Evolutionary conservation across 2,113 vertebrate genomes (phyloP).

Genomic region (Pelvicachromis taeniatus): DNA sequence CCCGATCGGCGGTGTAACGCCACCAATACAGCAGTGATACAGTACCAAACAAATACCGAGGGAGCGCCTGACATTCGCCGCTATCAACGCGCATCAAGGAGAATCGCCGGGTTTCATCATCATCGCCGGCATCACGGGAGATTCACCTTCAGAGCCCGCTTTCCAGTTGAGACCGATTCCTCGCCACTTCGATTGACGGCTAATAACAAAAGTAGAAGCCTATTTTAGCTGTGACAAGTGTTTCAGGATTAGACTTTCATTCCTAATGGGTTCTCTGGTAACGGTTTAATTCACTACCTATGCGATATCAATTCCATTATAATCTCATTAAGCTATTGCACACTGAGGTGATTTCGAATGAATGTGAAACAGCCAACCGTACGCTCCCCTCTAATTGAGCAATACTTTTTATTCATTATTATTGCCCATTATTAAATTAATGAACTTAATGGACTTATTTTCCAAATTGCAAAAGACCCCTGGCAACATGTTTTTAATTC

Average conservation of each 20-base stretch:
- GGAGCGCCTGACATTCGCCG: slow-evolving; percentile 24
- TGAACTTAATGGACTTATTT: slow-evolving; percentile 75
- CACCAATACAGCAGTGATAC: slow-evolving; percentile 25
- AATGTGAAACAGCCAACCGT: slow-evolving; percentile 62
- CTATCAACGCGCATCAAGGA: neutral
- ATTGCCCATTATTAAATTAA: slow-evolving; percentile 77
- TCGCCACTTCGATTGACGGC: slow-evolving; percentile 12
- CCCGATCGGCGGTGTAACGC: slow-evolving; percentile 29
- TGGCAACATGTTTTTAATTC: slow-evolving; percentile 69
- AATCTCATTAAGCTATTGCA: slow-evolving; percentile 73
- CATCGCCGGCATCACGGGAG: neutral
- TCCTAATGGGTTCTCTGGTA: slow-evolving; percentile 66
- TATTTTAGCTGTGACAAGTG: slow-evolving; percentile 64
- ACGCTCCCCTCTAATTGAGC: slow-evolving; percentile 69
- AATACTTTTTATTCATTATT: slow-evolving; percentile 74
- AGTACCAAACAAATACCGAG: slow-evolving; percentile 40
- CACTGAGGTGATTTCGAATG: slow-evolving; percentile 65
- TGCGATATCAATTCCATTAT: slow-evolving; percentile 72
- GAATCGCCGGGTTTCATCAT: neutral
- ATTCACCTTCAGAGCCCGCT: slow-evolving; percentile 5
- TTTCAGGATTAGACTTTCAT: slow-evolving; percentile 60
- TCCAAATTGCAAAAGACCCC: slow-evolving; percentile 65
- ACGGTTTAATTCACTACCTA: slow-evolving; percentile 73
- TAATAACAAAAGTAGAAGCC: slow-evolving; percentile 57
- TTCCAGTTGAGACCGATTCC: neutral